A percentile compares a stretch with the other conserved stretches of the same genome.
These are phyloP conservation scores for Spinus pinus DNA, from an alignment of 2,797 vertebrate species.

Conservation along the genomic window DNA sequence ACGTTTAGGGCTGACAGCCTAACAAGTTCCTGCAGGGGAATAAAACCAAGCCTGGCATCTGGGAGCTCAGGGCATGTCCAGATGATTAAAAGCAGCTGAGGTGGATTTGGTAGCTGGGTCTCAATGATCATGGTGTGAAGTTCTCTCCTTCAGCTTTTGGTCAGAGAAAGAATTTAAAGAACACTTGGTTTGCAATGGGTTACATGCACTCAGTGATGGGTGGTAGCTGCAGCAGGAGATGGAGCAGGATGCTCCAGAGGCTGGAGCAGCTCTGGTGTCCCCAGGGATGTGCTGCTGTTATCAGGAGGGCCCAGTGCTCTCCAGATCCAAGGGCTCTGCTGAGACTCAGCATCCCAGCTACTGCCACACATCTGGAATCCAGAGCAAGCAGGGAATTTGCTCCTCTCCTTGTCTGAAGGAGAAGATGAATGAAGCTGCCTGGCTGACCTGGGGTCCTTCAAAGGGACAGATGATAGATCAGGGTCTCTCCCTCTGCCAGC, in stretches of 20 bases:
- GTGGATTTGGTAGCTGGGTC: neutral
- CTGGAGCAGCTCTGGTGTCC: neutral
- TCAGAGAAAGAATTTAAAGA: neutral
- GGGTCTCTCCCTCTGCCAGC: neutral
- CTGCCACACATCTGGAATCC: conserved; percentile 33
- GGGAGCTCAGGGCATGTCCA: neutral
- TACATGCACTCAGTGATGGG: accelerated
- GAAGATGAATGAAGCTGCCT: conserved; percentile 10
- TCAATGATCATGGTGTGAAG: neutral
- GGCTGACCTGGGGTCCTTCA: neutral
- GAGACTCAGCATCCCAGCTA: neutral
- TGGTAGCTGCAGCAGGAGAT: neutral
- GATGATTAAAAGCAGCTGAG: conserved; percentile 15
- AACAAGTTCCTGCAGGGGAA: conserved; percentile 37
- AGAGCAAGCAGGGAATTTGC: neutral
- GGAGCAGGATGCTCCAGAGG: neutral
- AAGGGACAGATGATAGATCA: neutral
- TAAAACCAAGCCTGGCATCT: neutral
- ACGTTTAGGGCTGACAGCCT: conserved; percentile 15
- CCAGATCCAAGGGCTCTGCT: neutral
- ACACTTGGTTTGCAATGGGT: neutral
- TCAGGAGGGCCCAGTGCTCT: neutral
- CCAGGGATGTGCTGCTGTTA: accelerated
- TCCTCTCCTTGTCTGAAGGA: neutral
- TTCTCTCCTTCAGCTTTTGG: neutral